Base-by-base conservation (phyloP, 2,113 vertebrate species). In the Hiodon alosoides region DNA sequence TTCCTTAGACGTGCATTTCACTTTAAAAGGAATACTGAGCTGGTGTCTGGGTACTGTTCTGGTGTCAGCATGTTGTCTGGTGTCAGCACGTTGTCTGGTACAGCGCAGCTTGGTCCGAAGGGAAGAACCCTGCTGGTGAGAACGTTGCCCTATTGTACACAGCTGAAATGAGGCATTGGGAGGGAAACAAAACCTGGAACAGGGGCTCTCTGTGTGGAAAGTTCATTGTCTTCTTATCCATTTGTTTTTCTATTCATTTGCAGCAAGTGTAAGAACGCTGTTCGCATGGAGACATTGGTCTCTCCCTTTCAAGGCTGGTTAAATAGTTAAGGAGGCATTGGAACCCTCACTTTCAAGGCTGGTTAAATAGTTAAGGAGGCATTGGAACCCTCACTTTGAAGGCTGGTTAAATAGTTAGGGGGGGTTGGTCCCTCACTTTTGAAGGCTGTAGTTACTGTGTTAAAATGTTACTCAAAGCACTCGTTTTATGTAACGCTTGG, bases 61-160 rank as follows among this genome's bases (percentile, higher is more conserved):
- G 17, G 16, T 66, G 64, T 8, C 31, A 47, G 64, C 8, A 7
- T 66, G 16, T 9, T 9, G 65, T 67, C 6, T 47, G 17, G 4
- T 46, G 64, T 8, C 31, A 47, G 64, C 8, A 7, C 31, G 16
- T 9, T 9, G 65, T 67, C 6, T 47, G 17, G 4, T 46, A 9
- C 2, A 10, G 5, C 17, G 0, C 16, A 47, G 64, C 64, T 47
- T 66, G 16, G 64, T 47, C 7, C 1, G 14, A 14, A 10, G 65
- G 46, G 4, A 67, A 50, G 47, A 13, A 68, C 11, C 66, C 66
- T 68, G 47, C 66, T 68, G 66, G 66, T 68, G 66, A 14, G 66
- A 68, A 51, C 48, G 66, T 4, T 67, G 31, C 10, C 3, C 14
- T 14, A 31, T 31, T 31, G 31, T 31, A 31, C 31, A 31, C 31